These are phyloP conservation scores for Brachyopa scutellaris DNA, from an alignment of 2,888 invertebrate genomes.

Conservation along the genomic window DNA sequence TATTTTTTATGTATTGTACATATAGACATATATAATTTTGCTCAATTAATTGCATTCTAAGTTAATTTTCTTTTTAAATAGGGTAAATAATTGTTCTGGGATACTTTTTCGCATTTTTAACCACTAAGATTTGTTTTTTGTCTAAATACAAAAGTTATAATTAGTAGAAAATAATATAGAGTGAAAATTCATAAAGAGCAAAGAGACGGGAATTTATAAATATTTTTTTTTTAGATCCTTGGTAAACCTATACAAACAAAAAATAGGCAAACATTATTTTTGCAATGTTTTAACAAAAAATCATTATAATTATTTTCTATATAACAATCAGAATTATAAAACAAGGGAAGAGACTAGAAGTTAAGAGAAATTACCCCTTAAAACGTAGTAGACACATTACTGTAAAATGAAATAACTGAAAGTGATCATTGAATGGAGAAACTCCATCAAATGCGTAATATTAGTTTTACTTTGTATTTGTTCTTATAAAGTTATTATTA, in stretches of 20 bases:
- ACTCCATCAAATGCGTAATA: conserved; percentile 45
- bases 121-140: conserved; percentile 15
- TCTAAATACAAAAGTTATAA: neutral
- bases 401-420: conserved; percentile 40
- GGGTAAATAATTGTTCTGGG: conserved; percentile 10
- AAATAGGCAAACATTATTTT: conserved; percentile 43
- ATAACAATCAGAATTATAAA: conserved; percentile 11
- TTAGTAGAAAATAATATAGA: neutral
- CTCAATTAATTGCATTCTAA: conserved; percentile 41
- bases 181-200: conserved; percentile 10
- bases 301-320: conserved; percentile 38
- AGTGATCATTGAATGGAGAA: conserved; percentile 55
- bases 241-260: conserved; percentile 6
- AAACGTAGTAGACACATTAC: neutral
- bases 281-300: conserved; percentile 44
- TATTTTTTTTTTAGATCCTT: conserved; percentile 48
- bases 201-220: neutral
- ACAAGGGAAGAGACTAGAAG: neutral
- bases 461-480: conserved; percentile 35
- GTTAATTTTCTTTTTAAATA: conserved; percentile 30
- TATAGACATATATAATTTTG: conserved; percentile 46
- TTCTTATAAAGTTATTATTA: conserved; percentile 31
- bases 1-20: conserved; percentile 36
- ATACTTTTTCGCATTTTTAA: conserved; percentile 59
- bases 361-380: neutral